Evolutionary conservation across 2,113 vertebrate genomes (phyloP).

Genomic region (Henicopernis longicauda): DNA sequence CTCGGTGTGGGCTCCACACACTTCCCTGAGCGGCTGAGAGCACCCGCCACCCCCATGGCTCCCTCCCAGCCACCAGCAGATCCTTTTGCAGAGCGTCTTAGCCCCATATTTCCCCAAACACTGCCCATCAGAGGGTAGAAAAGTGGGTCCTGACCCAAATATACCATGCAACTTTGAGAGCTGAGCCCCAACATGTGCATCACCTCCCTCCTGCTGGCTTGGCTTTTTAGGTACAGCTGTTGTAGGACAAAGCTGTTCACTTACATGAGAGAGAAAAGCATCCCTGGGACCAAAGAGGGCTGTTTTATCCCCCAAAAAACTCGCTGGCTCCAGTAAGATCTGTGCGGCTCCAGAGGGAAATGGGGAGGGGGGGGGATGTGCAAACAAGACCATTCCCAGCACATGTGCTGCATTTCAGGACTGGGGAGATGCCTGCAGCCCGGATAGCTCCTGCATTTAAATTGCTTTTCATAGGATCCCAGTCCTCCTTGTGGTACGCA

Average conservation of each 20-base stretch:
- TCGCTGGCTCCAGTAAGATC: neutral
- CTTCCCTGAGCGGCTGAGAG: fast-evolving
- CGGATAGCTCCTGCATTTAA: neutral
- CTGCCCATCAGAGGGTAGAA: neutral
- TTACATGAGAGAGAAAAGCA: neutral
- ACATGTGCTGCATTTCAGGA: neutral
- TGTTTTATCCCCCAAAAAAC: neutral
- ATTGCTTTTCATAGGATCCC: neutral
- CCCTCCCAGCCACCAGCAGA: neutral
- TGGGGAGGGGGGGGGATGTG: fast-evolving
- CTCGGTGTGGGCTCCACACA: fast-evolving
- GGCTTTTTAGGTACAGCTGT: neutral
- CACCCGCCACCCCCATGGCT: neutral
- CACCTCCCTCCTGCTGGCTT: neutral
- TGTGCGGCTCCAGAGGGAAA: neutral
- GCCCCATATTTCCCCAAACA: fast-evolving
- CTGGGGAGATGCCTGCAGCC: neutral
- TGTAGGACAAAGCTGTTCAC: neutral
- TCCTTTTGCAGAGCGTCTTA: fast-evolving
- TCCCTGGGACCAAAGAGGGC: neutral
- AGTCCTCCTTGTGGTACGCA: neutral
- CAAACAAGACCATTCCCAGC: neutral
- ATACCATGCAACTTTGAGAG: fast-evolving
- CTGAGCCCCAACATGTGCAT: fast-evolving
- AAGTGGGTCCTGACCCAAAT: neutral